phyloP scores from a whole-genome alignment of 2,888 invertebrate genomes.

The Graphium colonna region DNA sequence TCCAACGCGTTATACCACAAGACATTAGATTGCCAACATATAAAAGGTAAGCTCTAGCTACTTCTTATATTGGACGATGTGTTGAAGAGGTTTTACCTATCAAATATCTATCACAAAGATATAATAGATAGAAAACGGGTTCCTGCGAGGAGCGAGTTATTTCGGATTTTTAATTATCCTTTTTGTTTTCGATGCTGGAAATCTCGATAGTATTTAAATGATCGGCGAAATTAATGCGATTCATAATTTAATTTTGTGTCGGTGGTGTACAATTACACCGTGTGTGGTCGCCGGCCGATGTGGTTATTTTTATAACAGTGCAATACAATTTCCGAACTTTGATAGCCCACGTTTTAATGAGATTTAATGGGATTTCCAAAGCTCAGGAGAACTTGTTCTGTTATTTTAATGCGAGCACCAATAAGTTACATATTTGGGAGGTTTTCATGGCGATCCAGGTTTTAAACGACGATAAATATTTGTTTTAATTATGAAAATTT shows the following conservation, averaged over 20 bases:
- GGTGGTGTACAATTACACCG: constrained; percentile 11
- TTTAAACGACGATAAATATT: too few species aligned
- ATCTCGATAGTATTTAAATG: not conserved
- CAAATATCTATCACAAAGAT: not conserved
- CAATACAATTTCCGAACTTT: constrained; percentile 6
- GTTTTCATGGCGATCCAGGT: too few species aligned
- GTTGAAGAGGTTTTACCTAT: too few species aligned
- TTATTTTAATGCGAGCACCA: not conserved
- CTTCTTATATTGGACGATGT: too few species aligned
- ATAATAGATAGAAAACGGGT: not conserved
- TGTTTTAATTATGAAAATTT: too few species aligned
- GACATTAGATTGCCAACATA: too few species aligned
- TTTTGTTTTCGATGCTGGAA: not conserved
- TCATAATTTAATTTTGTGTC: constrained; percentile 6
- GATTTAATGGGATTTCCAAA: not conserved
- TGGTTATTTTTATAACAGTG: constrained; percentile 8
- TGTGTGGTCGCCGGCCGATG: constrained; percentile 18
- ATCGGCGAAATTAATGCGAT: not conserved
- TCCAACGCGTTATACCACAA: too few species aligned
- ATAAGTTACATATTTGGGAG: not conserved
- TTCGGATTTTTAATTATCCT: not conserved
- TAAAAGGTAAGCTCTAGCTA: too few species aligned
- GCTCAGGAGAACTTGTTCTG: not conserved
- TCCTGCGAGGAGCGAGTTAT: not conserved
- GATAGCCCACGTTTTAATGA: constrained; percentile 4